Base-by-base conservation (phyloP, 2,797 vertebrate genomes). In the Morus bassanus region DNA sequence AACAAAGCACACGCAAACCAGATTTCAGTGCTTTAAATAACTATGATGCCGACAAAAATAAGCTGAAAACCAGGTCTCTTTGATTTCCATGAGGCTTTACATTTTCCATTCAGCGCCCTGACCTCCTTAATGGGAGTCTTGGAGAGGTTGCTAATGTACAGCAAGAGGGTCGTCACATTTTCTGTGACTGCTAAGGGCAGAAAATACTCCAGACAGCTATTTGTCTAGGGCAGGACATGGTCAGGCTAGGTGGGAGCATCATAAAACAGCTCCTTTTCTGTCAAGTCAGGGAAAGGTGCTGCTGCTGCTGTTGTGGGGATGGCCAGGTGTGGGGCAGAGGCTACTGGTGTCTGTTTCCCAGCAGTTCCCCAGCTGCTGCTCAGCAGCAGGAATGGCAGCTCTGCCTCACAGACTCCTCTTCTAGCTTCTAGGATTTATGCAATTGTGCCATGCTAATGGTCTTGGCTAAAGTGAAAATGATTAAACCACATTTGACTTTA, bases 401-500 rank as follows among this genome's bases (percentile, higher is more conserved):
- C 70, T 87, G 51, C 68, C 79, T 84, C 5, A 0, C 54, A 33
- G 25, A 10, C 28, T 86, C 41, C 37, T 88, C 41, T 59, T 46
- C 51, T 33, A 28, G 37, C 65, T 88, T 80, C 67, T 73, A 96
- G 77, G 85, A 90, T 96, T 96, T 96, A 85, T 68, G 90, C 96
- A 94, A 93, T 92, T 89, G 59, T 95, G 70, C 89, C 76, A 65
- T 81, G 85, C 65, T 97, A 97, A 96, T 96, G 65, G 85, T 65
- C 93, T 94, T 96, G 94, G 91, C 94, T 96, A 89, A 97, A 97
- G 84, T 78, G 65, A 97, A 97, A 97, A 97, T 93, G n/a, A 96
- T 97, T 97, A 97, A 97, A 95, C 95, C 63, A 87, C 94, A 91
- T 96, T 95, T 97, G 89, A 84, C 90, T 97, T 97, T 94, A 95